Evolutionary conservation across 2,888 invertebrate species (phyloP).

Genomic region (Scaptomyza flava): DNA sequence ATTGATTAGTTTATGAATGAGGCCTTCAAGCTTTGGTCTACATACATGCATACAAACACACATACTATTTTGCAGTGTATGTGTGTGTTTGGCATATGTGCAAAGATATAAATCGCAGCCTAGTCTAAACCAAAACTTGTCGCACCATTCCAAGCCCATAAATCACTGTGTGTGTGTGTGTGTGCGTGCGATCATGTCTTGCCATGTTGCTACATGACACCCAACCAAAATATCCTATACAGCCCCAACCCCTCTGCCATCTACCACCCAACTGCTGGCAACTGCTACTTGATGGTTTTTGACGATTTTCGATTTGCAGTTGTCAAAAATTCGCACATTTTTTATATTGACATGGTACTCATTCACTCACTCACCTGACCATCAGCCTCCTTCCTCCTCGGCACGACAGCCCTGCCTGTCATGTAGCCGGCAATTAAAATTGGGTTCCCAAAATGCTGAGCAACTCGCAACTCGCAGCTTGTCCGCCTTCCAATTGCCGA

Average conservation of each 20-base stretch:
- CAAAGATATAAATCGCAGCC: conserved; percentile 28
- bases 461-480: neutral
- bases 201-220: conserved; percentile 61
- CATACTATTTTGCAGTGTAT: too few species aligned
- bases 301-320: conserved; percentile 55
- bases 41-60: neutral
- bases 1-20: conserved; percentile 47
- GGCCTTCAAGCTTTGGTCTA: conserved; percentile 3
- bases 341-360: conserved; percentile 26
- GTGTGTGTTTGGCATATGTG: neutral
- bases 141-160: conserved; percentile 42
- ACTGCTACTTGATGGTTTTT: conserved; percentile 1
- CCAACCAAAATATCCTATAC: neutral
- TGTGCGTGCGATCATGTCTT: conserved; percentile 53
- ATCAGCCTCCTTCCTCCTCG: neutral
- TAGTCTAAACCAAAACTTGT: conserved; percentile 41
- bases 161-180: conserved; percentile 40
- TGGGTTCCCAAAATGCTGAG: conserved; percentile 42
- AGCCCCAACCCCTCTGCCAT: accelerated
- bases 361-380: neutral
- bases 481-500: conserved; percentile 43
- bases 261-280: too few species aligned
- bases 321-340: conserved; percentile 76
- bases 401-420: conserved; percentile 16
- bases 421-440: conserved; percentile 68